Evolutionary conservation across 1,140 invertebrate species (phyloP), one percentile per base, ranked within the genome.

Genomic region (Sogatella furcifera): DNA sequence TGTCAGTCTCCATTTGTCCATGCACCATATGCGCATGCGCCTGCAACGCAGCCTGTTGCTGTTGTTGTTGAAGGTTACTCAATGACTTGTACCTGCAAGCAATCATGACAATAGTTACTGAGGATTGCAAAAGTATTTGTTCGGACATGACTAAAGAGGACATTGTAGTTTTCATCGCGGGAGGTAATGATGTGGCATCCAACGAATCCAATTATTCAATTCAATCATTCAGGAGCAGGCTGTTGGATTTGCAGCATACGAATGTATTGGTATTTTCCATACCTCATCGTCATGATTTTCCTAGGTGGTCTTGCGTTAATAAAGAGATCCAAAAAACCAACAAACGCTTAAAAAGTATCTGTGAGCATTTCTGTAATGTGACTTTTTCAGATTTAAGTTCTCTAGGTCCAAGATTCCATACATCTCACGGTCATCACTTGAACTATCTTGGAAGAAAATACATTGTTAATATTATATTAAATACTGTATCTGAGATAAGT

Each of bases 1-100:
- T 38, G 34, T 38, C 34, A 38, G 34, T 38, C 34, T 38, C 34
- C 34, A 38, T 38, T 38, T 38, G 34, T 3, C 34, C 34, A 10
- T 38, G 34, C 34, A 38, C 34, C 34, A 38, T 38, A 4, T 38
- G 34, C 34, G 34, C 34, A 38, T 38, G 34, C 34, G 34, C 34
- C 34, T 38, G 34, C 34, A 38, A 11, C 3, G 34, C 34, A 8
- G 34, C 34, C 34, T 9, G 9, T 10, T 38, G 34, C 34, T 38
- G 34, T 31, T 31, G 31, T 67, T 85, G 82, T 59, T 86, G 84
- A 3, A 90, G 78, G 71, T 90, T 90, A 9, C 82, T 88, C 22
- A 90, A 73, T 61, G 86, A 89, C 70, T 90, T 90, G 71, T 90
- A 90, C 0, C 31, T 31, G 31, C 10, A 31, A 10, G 10, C 4